Evolutionary conservation across 2,888 invertebrate species (phyloP).

Genomic region (Athripsodes cinereus): DNA sequence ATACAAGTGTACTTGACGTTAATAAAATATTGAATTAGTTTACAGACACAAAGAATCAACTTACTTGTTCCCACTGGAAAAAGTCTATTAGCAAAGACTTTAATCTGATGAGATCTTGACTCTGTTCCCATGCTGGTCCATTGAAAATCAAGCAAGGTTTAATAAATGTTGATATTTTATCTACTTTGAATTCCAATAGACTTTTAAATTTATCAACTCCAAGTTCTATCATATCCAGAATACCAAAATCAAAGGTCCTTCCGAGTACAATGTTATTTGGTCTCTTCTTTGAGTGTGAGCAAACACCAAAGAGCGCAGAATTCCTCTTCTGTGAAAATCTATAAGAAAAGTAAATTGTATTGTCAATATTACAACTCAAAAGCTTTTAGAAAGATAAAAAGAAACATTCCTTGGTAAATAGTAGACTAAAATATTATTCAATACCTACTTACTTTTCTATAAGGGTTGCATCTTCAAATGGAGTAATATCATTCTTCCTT

Average conservation of each 20-base stretch:
- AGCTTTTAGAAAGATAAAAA: too few relatives aligned
- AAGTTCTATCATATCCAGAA: constrained; percentile 95
- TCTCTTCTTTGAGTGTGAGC: constrained; percentile 89
- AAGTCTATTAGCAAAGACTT: constrained; percentile 89
- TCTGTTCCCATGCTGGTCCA: constrained; percentile 84
- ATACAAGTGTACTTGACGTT: too few relatives aligned
- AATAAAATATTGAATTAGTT: too few relatives aligned
- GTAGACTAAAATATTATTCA: too few relatives aligned
- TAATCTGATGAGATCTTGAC: constrained; percentile 72
- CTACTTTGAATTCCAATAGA: constrained; percentile 70
- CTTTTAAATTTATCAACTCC: constrained; percentile 79
- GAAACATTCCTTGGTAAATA: too few relatives aligned
- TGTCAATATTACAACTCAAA: too few relatives aligned
- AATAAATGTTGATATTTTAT: constrained; percentile 71
- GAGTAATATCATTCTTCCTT: constrained; percentile 81
- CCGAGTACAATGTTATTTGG: constrained; percentile 89
- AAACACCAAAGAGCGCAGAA: constrained; percentile 84
- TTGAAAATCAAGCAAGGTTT: constrained; percentile 91
- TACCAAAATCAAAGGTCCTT: constrained; percentile 79
- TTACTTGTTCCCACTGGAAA: constrained; percentile 74
- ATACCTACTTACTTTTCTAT: constrained; percentile 70
- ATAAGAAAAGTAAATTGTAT: constrained; percentile 29
- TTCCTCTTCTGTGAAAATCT: constrained; percentile 76
- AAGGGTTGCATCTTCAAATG: constrained; percentile 86
- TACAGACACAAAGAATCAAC: too few relatives aligned